phyloP scores from a whole-genome alignment of 1,140 invertebrate genomes.

The Hyphantria cunea region DNA sequence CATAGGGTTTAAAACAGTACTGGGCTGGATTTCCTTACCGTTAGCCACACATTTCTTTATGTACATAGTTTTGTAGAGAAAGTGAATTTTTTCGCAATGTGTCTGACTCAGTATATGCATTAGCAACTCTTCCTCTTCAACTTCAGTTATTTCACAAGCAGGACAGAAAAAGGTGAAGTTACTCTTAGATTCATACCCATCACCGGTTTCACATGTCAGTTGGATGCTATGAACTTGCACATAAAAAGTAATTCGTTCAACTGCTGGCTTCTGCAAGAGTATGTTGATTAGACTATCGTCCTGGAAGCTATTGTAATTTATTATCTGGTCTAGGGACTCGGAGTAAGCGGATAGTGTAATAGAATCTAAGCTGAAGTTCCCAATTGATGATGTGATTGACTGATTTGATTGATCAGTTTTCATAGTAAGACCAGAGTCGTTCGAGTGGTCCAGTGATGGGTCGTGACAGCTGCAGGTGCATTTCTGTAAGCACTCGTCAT shows the following conservation, averaged over 20 bases:
- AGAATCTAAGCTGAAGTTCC: conserved; percentile 66
- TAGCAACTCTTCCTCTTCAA: conserved; percentile 59
- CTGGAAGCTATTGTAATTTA: conserved; percentile 70
- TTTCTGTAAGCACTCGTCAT: conserved; percentile 40
- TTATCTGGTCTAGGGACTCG: conserved; percentile 63
- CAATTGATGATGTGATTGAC: conserved; percentile 68
- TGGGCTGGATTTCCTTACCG: conserved; percentile 70
- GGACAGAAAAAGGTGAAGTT: conserved; percentile 60
- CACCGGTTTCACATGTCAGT: conserved; percentile 44
- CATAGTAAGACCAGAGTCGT: conserved; percentile 54
- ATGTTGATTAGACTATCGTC: conserved; percentile 55
- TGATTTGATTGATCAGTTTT: conserved; percentile 49
- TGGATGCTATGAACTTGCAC: conserved; percentile 72
- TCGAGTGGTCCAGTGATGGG: conserved; percentile 39
- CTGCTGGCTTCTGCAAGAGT: conserved; percentile 61
- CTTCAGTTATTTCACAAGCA: conserved; percentile 51
- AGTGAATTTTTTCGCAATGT: conserved; percentile 74
- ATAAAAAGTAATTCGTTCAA: conserved; percentile 71
- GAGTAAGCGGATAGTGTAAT: conserved; percentile 68
- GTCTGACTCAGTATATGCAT: conserved; percentile 62
- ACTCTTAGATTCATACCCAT: conserved; percentile 50
- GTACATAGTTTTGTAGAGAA: conserved; percentile 72
- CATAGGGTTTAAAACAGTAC: conserved; percentile 73
- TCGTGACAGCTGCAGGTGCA: conserved; percentile 59
- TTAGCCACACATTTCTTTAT: conserved; percentile 68